phyloP scores from a whole-genome alignment of 2,888 invertebrate genomes.

The Patella pellucida region DNA sequence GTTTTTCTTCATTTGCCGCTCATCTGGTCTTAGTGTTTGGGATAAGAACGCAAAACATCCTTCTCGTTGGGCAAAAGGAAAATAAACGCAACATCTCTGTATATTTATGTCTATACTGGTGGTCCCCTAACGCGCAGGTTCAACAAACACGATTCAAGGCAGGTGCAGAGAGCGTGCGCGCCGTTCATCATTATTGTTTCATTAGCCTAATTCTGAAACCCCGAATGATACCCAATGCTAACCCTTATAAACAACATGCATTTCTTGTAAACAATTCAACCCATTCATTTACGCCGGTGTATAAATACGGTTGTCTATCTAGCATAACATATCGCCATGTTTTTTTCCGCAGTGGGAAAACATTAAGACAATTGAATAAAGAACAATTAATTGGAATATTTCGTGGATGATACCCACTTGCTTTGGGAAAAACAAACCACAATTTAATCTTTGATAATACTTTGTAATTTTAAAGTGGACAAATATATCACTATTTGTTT shows the following conservation, averaged over 20 bases:
- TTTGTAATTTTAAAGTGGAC: too few relatives aligned
- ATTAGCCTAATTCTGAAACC: conserved; percentile 23
- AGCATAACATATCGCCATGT: not conserved
- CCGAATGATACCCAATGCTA: not conserved
- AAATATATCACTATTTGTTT: too few relatives aligned
- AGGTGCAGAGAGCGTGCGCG: conserved; percentile 3
- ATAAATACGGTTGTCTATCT: not conserved
- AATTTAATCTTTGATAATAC: too few relatives aligned
- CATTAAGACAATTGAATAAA: too few relatives aligned
- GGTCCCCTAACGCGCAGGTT: conserved; percentile 21
- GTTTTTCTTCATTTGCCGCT: conserved; percentile 10
- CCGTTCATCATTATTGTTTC: conserved; percentile 31
- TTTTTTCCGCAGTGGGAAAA: too few relatives aligned
- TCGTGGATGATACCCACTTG: too few relatives aligned
- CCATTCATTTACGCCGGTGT: not conserved
- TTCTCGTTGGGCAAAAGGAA: conserved; percentile 21
- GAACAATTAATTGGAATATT: too few relatives aligned
- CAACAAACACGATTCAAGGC: conserved; percentile 21
- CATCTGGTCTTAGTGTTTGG: conserved; percentile 21
- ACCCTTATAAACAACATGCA: not conserved
- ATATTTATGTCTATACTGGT: conserved; percentile 26
- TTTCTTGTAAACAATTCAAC: not conserved
- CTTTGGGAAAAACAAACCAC: too few relatives aligned
- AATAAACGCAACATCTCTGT: conserved; percentile 26
- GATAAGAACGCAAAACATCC: conserved; percentile 26